These are phyloP conservation scores for Stenichneumon culpator DNA, from an alignment of 2,888 invertebrate species.

Conservation along the genomic window DNA sequence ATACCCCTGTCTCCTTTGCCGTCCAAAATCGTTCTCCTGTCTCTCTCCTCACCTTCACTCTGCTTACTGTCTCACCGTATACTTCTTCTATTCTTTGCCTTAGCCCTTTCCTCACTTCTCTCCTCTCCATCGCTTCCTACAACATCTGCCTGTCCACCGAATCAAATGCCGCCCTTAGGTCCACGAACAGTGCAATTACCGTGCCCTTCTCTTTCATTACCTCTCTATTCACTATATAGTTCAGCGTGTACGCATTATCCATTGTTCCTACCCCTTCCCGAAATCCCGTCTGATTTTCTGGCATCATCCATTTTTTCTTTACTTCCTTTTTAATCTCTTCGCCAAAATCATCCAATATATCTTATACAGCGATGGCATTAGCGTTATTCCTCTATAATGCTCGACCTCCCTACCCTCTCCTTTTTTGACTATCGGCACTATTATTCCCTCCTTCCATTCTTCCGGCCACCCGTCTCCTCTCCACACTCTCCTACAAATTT, in stretches of 20 bases:
- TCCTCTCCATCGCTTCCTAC: conserved; percentile 4
- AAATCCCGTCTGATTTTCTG: conserved; percentile 12
- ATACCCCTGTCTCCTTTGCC: conserved; percentile 65
- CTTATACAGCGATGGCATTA: conserved; percentile 40
- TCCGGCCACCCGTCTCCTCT: conserved; percentile 22
- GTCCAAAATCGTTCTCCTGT: conserved; percentile 53
- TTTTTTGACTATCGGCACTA: too few relatives aligned
- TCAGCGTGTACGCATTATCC: conserved; percentile 3
- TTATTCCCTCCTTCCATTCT: conserved; percentile 34
- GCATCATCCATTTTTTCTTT: neutral
- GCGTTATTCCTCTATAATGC: conserved; percentile 58
- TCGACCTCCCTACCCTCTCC: conserved; percentile 25
- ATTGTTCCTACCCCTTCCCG: conserved; percentile 16
- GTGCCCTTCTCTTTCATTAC: neutral
- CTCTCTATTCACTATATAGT: conserved; percentile 5
- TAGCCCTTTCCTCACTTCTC: conserved; percentile 13
- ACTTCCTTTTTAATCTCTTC: conserved; percentile 32
- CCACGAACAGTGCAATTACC: neutral
- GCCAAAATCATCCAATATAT: conserved; percentile 3
- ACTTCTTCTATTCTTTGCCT: conserved; percentile 1
- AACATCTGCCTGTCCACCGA: conserved; percentile 29
- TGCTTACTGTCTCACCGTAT: conserved; percentile 13
- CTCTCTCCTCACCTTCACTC: conserved; percentile 8
- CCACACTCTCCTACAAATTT: conserved; percentile 2
- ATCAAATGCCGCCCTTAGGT: conserved; percentile 29